A percentile compares a stretch with the other conserved stretches of the same genome.
Evolutionary conservation across 1,140 invertebrate species (phyloP).

Genomic region (Eumaeus atala): DNA sequence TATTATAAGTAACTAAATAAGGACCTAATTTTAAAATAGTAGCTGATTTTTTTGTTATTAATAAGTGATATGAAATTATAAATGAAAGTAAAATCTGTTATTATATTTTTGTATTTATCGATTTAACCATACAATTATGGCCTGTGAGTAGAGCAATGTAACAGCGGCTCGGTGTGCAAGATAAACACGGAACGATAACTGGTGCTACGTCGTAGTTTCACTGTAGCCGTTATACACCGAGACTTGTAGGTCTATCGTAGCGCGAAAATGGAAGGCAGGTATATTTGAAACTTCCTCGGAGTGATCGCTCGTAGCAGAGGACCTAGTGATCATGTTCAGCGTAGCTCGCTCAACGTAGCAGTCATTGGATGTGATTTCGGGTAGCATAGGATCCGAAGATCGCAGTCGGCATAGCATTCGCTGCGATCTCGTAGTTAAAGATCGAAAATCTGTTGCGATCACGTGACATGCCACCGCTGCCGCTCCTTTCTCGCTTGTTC

Average conservation of each 20-base stretch:
- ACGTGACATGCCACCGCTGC: constrained; percentile 24
- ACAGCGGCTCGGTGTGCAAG: constrained; percentile 26
- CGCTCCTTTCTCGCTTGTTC: constrained; percentile 49
- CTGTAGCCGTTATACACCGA: constrained; percentile 8
- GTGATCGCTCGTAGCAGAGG: constrained; percentile 19
- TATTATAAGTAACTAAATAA: constrained; percentile 17
- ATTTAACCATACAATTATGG: constrained; percentile 20
- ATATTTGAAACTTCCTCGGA: constrained; percentile 7
- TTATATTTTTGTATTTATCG: constrained; percentile 20
- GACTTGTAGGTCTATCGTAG: constrained; percentile 6
- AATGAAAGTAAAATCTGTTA: constrained; percentile 17
- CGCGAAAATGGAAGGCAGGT: constrained; percentile 9
- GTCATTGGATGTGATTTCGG: neutral
- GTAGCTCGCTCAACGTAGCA: constrained; percentile 6
- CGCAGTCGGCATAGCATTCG: constrained; percentile 3
- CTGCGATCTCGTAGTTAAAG: constrained; percentile 11
- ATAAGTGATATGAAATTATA: constrained; percentile 13
- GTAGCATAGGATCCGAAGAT: constrained; percentile 10
- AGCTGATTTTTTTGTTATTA: constrained; percentile 16
- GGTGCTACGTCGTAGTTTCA: constrained; percentile 13
- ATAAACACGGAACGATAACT: constrained; percentile 11
- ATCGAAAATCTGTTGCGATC: constrained; percentile 12
- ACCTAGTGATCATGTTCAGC: constrained; percentile 3
- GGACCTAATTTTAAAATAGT: constrained; percentile 17
- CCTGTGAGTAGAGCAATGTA: constrained; percentile 23